Evolutionary conservation across 2,113 vertebrate genomes (phyloP).

Genomic region (Burhinus oedicnemus): DNA sequence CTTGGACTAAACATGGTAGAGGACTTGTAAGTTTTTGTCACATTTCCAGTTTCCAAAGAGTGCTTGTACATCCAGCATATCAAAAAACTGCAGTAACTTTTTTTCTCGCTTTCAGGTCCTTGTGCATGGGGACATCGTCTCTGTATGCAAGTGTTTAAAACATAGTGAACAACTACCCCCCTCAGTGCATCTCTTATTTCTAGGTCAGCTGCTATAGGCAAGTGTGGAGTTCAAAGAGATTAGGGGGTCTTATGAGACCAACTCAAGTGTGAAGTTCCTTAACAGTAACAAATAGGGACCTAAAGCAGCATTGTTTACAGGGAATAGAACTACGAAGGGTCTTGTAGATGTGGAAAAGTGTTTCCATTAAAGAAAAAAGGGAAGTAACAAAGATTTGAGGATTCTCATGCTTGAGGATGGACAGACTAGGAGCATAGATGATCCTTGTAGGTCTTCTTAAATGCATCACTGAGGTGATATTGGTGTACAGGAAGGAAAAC

Average conservation of each 20-base stretch:
- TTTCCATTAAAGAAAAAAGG: background rate
- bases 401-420: background rate
- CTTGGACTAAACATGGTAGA: background rate
- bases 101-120: background rate
- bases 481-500: background rate
- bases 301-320: constrained; percentile 17
- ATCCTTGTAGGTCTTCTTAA: background rate
- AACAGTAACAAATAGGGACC: constrained; percentile 34
- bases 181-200: constrained; percentile 10
- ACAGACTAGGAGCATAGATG: background rate
- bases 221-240: constrained; percentile 27
- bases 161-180: constrained; percentile 7
- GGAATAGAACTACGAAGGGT: background rate
- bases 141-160: background rate
- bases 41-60: background rate
- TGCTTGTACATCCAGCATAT: background rate
- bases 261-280: constrained; percentile 41
- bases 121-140: background rate
- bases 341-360: background rate
- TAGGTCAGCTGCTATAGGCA: constrained; percentile 27
- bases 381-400: background rate
- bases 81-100: background rate
- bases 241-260: background rate
- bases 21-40: background rate
- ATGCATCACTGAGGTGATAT: background rate